Evolutionary conservation across 2,113 vertebrate species (phyloP).

Genomic region (Calidris pugnax): DNA sequence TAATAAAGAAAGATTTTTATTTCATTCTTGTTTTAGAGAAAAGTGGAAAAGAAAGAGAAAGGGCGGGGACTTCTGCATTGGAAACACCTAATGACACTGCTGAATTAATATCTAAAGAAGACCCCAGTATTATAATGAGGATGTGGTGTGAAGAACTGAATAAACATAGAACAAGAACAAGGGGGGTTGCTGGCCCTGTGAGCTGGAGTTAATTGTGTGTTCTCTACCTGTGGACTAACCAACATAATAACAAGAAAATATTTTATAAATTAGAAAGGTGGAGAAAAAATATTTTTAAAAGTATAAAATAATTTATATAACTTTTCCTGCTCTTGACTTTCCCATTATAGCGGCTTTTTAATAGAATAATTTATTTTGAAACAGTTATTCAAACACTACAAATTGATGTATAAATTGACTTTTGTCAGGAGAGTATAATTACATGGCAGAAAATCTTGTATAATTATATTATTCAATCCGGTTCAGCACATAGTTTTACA

Average conservation of each 20-base stretch:
- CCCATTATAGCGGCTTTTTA: not conserved
- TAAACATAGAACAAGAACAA: not conserved
- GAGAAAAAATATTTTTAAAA: not conserved
- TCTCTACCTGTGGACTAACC: not conserved
- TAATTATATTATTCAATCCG: slow-evolving; percentile 43
- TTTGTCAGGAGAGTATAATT: slow-evolving; percentile 46
- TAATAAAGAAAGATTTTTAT: not conserved
- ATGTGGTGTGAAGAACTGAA: not conserved
- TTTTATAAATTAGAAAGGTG: not conserved
- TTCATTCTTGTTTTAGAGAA: not conserved
- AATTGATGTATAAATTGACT: slow-evolving; percentile 56
- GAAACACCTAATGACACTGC: not conserved
- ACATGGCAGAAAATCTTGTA: slow-evolving; percentile 21
- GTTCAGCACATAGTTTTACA: slow-evolving; percentile 23
- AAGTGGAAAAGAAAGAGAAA: not conserved
- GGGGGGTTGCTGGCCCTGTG: fast-evolving
- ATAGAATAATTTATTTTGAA: slow-evolving; percentile 37
- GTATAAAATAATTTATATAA: not conserved
- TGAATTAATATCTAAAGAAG: not conserved
- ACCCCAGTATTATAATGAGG: not conserved
- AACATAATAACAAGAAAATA: not conserved
- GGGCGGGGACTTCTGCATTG: not conserved
- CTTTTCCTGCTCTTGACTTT: not conserved
- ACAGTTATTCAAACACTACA: slow-evolving; percentile 20
- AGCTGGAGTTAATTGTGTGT: not conserved